Base-by-base conservation (phyloP, 2,888 invertebrate species). In the Heliconius ismenius region DNA sequence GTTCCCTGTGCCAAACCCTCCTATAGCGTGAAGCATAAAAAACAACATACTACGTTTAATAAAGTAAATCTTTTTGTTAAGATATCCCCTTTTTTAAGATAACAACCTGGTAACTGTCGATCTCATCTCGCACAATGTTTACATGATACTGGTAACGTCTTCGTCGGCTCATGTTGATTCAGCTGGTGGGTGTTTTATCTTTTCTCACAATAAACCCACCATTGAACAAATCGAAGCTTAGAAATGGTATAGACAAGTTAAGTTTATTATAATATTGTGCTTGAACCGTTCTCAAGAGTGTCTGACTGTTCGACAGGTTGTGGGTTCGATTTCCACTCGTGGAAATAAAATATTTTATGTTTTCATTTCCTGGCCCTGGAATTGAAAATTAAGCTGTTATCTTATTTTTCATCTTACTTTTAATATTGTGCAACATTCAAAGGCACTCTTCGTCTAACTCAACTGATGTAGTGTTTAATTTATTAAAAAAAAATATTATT, bases 181-280 rank as follows among this genome's bases (percentile, higher is more conserved):
- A 77, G 74, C 77, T 77, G 77, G 32, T 58, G 69, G 32, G 21
- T 70, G 28, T 60, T 62, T 67, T 73, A 39, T 70, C 74, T 63
- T 49, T 39, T 58, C 74, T 74, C 69, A 43, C 26, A 36, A 54
- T 70, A 70, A 24, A 70, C 13, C 3, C 21, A 26, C 21, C 49
- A 70, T 28, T 43, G 58, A 74, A 32, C 10, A 58, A 24, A 39
- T 1, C 1, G 21, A 24, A 11, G 15, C 0, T 36, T 69, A 13
- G 43, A 58, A 26, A 65, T 74, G 58, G 54, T 21, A 24, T 18
- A 65, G 36, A 15, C 15, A 9, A 39, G 15, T 6, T 62, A 18
- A 60, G 7, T 26, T 15, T 62, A 24, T 60, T 24, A 60, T 26
- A 62, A 62, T 62, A 58, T 49, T 49, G 7, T n/a, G 0, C 2